A percentile compares a stretch with the other conserved stretches of the same genome.
These are phyloP conservation scores for Drosophila neocordata DNA, from an alignment of 1,140 invertebrate species.

Conservation along the genomic window DNA sequence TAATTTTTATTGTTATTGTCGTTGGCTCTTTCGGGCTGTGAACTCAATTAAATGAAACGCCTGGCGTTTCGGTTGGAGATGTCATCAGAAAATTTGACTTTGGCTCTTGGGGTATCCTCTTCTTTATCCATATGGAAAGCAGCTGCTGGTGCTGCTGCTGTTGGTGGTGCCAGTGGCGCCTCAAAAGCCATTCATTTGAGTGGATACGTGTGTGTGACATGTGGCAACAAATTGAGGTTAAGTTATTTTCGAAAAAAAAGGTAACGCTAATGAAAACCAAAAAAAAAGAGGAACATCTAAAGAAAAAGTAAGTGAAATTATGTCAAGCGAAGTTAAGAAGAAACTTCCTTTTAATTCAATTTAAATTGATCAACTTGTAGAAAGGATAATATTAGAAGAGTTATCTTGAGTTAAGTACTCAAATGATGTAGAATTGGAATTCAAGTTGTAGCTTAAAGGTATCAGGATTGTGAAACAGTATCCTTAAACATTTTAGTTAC, in stretches of 20 bases:
- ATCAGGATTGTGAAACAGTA: no score
- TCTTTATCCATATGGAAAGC: conserved; percentile 32
- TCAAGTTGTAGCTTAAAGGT: no score
- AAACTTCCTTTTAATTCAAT: no score
- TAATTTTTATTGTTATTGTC: conserved; percentile 76
- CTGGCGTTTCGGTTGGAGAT: conserved; percentile 69
- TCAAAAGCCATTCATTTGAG: conserved; percentile 38
- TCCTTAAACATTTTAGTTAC: no score
- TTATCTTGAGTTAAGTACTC: no score
- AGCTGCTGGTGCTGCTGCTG: conserved; percentile 28
- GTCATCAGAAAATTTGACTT: conserved; percentile 48
- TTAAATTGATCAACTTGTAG: no score
- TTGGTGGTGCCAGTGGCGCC: conserved; percentile 62
- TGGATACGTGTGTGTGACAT: conserved; percentile 62
- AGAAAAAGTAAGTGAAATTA: background rate
- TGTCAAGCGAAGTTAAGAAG: no score
- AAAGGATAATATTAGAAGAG: no score
- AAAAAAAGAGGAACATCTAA: background rate
- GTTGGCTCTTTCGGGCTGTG: conserved; percentile 54
- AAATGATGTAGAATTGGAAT: no score
- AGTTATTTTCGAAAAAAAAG: conserved; percentile 21
- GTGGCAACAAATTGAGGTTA: conserved; percentile 75
- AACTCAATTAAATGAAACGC: conserved; percentile 79
- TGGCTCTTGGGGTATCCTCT: conserved; percentile 20
- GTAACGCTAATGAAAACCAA: conserved; percentile 16